Evolutionary conservation across 2,888 invertebrate species (phyloP).

Genomic region (Spatulosminthurus flaviceps): DNA sequence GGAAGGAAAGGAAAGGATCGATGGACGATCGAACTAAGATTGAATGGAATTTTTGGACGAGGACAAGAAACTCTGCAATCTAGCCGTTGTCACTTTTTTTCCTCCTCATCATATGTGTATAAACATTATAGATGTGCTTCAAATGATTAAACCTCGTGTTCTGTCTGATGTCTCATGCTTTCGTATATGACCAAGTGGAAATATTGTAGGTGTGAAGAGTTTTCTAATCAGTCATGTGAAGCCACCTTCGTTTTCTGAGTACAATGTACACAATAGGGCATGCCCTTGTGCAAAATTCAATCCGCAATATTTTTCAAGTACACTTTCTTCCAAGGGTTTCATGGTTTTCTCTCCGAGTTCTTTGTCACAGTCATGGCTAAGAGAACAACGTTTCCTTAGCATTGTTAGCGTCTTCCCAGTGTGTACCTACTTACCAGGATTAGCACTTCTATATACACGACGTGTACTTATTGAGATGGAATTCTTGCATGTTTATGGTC

Average conservation of each 20-base stretch:
- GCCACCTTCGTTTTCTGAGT: slow-evolving; percentile 14
- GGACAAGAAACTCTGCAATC: slow-evolving; percentile 21
- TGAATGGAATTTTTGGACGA: not conserved
- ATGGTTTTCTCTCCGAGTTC: slow-evolving; percentile 8
- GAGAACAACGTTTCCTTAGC: not conserved
- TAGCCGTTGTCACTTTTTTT: slow-evolving; percentile 15
- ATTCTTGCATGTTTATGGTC: no score
- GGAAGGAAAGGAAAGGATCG: slow-evolving; percentile 24
- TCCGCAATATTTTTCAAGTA: slow-evolving; percentile 22
- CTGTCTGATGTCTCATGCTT: not conserved
- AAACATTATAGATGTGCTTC: not conserved
- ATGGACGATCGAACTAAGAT: slow-evolving; percentile 26
- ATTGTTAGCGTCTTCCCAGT: no score
- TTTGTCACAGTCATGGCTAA: slow-evolving; percentile 18
- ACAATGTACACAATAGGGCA: not conserved
- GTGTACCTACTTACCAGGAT: no score
- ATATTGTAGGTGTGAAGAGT: slow-evolving; percentile 10
- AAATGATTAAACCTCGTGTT: no score
- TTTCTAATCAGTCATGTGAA: slow-evolving; percentile 28
- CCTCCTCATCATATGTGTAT: not conserved
- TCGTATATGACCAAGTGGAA: not conserved
- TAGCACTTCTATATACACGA: no score
- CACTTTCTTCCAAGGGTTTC: slow-evolving; percentile 6
- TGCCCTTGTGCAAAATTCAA: slow-evolving; percentile 14
- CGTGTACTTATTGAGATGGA: no score